These are phyloP conservation scores for Creontiades dilutus DNA, from an alignment of 2,888 invertebrate genomes.

Conservation along the genomic window DNA sequence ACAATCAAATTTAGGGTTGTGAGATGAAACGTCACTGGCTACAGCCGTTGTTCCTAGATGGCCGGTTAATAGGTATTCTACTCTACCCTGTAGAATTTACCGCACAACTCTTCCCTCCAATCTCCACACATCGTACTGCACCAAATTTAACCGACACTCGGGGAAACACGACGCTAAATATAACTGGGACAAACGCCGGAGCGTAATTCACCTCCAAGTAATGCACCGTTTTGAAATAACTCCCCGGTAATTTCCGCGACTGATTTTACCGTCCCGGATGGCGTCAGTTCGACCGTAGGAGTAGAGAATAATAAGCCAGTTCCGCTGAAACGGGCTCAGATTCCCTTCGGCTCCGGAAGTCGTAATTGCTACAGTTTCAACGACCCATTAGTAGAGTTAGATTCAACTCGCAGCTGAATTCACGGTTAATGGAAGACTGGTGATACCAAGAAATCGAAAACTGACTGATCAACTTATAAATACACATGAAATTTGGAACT, in stretches of 20 bases:
- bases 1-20: too few species aligned
- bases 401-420: slow-evolving; percentile 6
- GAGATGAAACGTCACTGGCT: too few species aligned
- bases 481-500: too few species aligned
- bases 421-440: not conserved
- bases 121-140: too few species aligned
- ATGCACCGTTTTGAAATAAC: slow-evolving; percentile 34
- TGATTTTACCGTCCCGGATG: slow-evolving; percentile 11
- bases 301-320: slow-evolving; percentile 35
- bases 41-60: too few species aligned
- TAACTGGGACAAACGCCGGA: not conserved
- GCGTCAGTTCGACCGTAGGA: slow-evolving; percentile 35
- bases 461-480: too few species aligned
- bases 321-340: slow-evolving; percentile 39
- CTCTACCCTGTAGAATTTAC: too few species aligned
- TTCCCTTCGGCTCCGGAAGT: slow-evolving; percentile 25
- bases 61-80: too few species aligned
- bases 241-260: slow-evolving; percentile 33
- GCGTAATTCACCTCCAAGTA: not conserved
- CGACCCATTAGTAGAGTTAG: slow-evolving; percentile 28
- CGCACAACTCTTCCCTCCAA: too few species aligned
- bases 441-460: not conserved
- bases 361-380: slow-evolving; percentile 38
- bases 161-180: not conserved
- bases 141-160: not conserved